These are phyloP conservation scores for Pardosa pseudoannulata DNA, from an alignment of 2,888 invertebrate genomes.

Conservation along the genomic window DNA sequence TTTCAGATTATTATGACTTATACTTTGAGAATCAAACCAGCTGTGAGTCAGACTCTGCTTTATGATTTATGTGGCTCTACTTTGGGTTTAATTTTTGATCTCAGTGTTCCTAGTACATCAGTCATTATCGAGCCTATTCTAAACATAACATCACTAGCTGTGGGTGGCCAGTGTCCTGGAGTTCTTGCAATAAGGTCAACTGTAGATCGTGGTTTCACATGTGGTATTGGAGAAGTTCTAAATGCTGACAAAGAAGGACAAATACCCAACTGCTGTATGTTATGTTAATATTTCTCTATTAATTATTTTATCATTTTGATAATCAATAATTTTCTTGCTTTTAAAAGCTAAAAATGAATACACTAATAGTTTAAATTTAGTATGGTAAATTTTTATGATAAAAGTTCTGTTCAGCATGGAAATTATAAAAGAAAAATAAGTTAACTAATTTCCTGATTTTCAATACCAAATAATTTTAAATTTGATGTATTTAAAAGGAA, in stretches of 20 bases:
- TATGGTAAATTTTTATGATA: no score
- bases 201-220: conserved; percentile 92
- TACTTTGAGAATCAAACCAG: conserved; percentile 89
- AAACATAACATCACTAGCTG: conserved; percentile 86
- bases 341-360: no score
- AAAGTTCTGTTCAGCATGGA: no score
- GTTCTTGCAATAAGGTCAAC: conserved; percentile 89
- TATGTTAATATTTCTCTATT: not conserved
- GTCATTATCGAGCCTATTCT: conserved; percentile 91
- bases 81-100: conserved; percentile 92
- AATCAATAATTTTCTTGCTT: no score
- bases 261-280: conserved; percentile 93
- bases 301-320: no score
- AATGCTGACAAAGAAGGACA: conserved; percentile 82
- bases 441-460: no score
- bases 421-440: no score
- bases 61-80: conserved; percentile 97
- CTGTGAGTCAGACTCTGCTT: conserved; percentile 91
- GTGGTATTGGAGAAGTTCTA: conserved; percentile 93
- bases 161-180: conserved; percentile 95
- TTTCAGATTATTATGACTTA: conserved; percentile 84
- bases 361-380: no score
- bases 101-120: conserved; percentile 94
- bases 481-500: no score
- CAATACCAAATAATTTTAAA: no score